phyloP scores from a whole-genome alignment of 1,140 invertebrate species.

The fruit fly (Drosophila melanogaster) region DNA sequence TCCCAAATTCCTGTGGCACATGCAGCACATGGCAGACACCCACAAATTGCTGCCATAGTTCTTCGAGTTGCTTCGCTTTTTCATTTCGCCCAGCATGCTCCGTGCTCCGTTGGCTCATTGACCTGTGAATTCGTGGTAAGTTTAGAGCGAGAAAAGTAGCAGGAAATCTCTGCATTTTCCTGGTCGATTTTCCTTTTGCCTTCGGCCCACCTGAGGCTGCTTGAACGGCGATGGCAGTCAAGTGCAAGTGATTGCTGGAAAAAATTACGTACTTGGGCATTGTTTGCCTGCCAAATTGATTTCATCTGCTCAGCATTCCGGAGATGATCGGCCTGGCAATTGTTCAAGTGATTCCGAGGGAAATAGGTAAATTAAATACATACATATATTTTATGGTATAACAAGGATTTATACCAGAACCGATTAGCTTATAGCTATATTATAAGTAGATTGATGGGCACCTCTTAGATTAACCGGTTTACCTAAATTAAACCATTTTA shows the following conservation, averaged over 20 bases:
- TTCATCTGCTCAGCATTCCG: slow-evolving; percentile 23
- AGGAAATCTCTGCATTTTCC: slow-evolving; percentile 25
- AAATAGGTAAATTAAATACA: neutral
- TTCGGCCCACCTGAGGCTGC: slow-evolving; percentile 40
- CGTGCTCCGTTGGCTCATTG: slow-evolving; percentile 45
- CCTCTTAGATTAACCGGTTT: no score
- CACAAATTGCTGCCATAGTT: slow-evolving; percentile 45
- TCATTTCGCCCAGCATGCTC: neutral
- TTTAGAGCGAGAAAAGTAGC: neutral
- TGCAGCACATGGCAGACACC: slow-evolving; percentile 26
- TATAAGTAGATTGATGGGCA: no score
- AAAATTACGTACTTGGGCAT: slow-evolving; percentile 53
- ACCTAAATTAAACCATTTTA: no score
- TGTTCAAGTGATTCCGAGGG: no score
- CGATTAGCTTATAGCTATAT: no score
- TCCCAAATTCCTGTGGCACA: slow-evolving; percentile 15
- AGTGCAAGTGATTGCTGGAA: slow-evolving; percentile 56
- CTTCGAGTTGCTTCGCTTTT: slow-evolving; percentile 3
- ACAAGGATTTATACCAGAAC: no score
- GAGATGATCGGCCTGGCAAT: slow-evolving; percentile 5
- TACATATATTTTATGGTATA: no score
- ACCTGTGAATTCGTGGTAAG: slow-evolving; percentile 33
- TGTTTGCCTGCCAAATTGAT: slow-evolving; percentile 49
- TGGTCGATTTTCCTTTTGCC: neutral
- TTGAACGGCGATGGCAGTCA: slow-evolving; percentile 41